Percentiles rank a stretch among this genome's conserved stretches.
These are phyloP conservation scores for Prinia subflava DNA, from an alignment of 2,113 vertebrate genomes.

Conservation along the genomic window DNA sequence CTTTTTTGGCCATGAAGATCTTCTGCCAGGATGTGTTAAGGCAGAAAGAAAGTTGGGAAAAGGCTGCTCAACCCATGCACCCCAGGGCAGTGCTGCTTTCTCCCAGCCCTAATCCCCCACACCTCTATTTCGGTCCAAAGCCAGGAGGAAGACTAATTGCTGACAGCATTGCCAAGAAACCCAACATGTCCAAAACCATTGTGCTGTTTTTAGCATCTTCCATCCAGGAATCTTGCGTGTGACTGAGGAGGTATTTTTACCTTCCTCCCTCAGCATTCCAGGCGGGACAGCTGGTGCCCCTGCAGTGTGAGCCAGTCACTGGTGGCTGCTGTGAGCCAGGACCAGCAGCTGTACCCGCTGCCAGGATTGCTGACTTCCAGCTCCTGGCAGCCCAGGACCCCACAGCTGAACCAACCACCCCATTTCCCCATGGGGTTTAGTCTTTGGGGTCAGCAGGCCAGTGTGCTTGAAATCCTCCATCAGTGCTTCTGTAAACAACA, in stretches of 20 bases:
- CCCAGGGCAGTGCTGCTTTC: not conserved
- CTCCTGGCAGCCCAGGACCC: rapidly evolving
- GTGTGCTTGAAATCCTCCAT: not conserved
- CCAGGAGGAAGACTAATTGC: not conserved
- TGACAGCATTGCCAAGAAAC: not conserved
- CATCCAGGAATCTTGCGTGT: not conserved
- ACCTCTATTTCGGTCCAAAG: rapidly evolving
- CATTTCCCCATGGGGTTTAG: not conserved
- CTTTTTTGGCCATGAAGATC: not conserved
- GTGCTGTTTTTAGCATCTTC: not conserved
- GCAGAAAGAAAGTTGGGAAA: not conserved
- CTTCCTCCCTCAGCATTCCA: not conserved
- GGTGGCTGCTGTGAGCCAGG: not conserved
- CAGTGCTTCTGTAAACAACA: not conserved
- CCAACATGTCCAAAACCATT: not conserved
- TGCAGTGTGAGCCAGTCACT: not conserved
- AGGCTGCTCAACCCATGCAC: not conserved
- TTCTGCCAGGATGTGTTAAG: not conserved
- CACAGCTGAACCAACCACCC: rapidly evolving
- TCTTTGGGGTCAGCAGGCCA: rapidly evolving
- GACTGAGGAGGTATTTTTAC: not conserved
- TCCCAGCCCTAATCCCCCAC: not conserved
- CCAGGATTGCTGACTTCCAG: not conserved
- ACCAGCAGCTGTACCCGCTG: rapidly evolving
- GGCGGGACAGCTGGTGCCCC: not conserved